Base-by-base conservation (phyloP, 1,140 invertebrate species). In the Fopius arisanus region DNA sequence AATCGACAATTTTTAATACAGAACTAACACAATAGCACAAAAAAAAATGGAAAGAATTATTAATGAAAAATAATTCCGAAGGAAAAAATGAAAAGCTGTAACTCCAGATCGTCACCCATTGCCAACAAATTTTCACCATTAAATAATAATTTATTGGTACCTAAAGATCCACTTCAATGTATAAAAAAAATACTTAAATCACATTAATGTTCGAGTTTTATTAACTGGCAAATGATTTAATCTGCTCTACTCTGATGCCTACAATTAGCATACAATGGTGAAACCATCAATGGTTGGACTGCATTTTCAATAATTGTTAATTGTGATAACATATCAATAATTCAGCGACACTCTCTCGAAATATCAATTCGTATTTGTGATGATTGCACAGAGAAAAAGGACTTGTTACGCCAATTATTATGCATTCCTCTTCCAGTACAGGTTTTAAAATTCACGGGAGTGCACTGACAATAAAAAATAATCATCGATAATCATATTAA, bases 81-180 rank as follows among this genome's bases (percentile, higher is more conserved):
- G n/a, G n/a, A n/a, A n/a, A n/a, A n/a, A n/a, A n/a, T n/a, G n/a
- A n/a, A n/a, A n/a, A n/a, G n/a, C n/a, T n/a, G n/a, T n/a, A n/a
- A n/a, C n/a, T n/a, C n/a, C n/a, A n/a, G n/a, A n/a, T n/a, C n/a
- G n/a, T n/a, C n/a, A n/a, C n/a, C n/a, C n/a, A n/a, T n/a, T n/a
- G n/a, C 65, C 2, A 41, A 7, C 40, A 6, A 4, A 41, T n/a
- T 37, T 67, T 67, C 19, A 67, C 31, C 65, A 26, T 37, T 26
- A 41, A 67, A 67, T 41, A 67, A 67, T 29, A 41, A 21, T 67
- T 41, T 67, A 37, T 67, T 59, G 23, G 6, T 59, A 59, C 10
- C 54, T 59, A 23, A 59, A 26, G 14, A 59, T 26, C 19, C 54
- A 26, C 10, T 59, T 26, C 19, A 59, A 28, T 59, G 19, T 59